Evolutionary conservation across 2,888 invertebrate species (phyloP).

Genomic region (Athalia circularis): DNA sequence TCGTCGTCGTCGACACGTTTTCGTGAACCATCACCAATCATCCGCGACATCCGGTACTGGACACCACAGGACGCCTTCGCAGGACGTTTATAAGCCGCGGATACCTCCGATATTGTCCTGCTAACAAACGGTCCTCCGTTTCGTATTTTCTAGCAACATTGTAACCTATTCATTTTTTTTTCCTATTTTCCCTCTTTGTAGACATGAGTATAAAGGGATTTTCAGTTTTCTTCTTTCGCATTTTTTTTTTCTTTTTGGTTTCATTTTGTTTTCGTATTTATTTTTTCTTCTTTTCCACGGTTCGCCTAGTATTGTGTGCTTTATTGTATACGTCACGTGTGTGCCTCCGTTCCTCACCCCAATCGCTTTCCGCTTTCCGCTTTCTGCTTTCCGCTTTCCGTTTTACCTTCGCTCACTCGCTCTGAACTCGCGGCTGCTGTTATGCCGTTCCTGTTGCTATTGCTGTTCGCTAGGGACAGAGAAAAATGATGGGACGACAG

Average conservation of each 20-base stretch:
- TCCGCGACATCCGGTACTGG: neutral
- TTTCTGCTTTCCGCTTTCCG: constrained; percentile 20
- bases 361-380: constrained; percentile 16
- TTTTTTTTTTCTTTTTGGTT: neutral
- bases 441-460: neutral
- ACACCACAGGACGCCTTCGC: too few species aligned
- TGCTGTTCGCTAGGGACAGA: constrained; percentile 49
- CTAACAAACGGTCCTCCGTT: neutral
- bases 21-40: constrained; percentile 10
- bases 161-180: neutral
- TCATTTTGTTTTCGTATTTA: constrained; percentile 19
- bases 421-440: constrained; percentile 15
- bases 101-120: neutral
- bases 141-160: neutral
- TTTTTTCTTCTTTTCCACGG: constrained; percentile 25
- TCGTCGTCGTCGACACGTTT: constrained; percentile 15
- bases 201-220: too few species aligned
- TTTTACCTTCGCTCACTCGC: constrained; percentile 37
- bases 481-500: constrained; percentile 52
- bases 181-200: too few species aligned
- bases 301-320: constrained; percentile 52
- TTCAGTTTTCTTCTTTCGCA: neutral
- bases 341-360: constrained; percentile 12
- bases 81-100: constrained; percentile 48
- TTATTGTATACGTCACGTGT: constrained; percentile 52